These are phyloP conservation scores for Myiozetetes cayanensis DNA, from an alignment of 2,113 vertebrate genomes.

Conservation along the genomic window DNA sequence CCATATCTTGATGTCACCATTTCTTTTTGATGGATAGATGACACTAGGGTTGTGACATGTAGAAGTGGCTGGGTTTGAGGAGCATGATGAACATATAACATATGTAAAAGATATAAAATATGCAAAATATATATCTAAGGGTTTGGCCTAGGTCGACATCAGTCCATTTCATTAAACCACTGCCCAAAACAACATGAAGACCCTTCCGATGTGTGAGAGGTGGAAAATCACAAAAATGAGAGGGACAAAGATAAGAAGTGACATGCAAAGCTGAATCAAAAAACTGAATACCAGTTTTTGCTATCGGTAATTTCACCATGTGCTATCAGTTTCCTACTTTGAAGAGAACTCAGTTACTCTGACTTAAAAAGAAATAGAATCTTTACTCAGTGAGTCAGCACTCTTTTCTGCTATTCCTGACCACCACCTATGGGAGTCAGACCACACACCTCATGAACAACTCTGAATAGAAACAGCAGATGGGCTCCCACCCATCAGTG, in stretches of 20 bases:
- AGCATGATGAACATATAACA: not conserved
- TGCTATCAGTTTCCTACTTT: not conserved
- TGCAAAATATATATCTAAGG: not conserved
- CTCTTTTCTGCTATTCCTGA: not conserved
- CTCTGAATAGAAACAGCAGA: not conserved
- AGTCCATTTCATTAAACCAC: not conserved
- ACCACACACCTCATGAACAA: not conserved
- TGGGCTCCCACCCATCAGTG: not conserved
- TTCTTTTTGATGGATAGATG: not conserved
- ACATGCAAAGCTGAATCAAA: not conserved
- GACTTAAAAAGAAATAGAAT: not conserved
- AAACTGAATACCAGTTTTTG: not conserved
- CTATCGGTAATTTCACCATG: not conserved
- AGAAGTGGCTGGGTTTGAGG: not conserved
- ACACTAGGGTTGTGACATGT: not conserved
- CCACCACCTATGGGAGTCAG: not conserved
- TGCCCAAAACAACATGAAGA: not conserved
- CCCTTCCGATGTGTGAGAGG: rapidly evolving
- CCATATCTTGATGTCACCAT: not conserved
- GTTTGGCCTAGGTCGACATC: not conserved
- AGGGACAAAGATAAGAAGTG: not conserved
- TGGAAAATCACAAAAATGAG: not conserved
- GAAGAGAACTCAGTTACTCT: not conserved
- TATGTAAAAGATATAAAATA: not conserved
- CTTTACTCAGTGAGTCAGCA: not conserved